phyloP scores from a whole-genome alignment of 2,797 vertebrate genomes.

The Myiotriccus ornatus region DNA sequence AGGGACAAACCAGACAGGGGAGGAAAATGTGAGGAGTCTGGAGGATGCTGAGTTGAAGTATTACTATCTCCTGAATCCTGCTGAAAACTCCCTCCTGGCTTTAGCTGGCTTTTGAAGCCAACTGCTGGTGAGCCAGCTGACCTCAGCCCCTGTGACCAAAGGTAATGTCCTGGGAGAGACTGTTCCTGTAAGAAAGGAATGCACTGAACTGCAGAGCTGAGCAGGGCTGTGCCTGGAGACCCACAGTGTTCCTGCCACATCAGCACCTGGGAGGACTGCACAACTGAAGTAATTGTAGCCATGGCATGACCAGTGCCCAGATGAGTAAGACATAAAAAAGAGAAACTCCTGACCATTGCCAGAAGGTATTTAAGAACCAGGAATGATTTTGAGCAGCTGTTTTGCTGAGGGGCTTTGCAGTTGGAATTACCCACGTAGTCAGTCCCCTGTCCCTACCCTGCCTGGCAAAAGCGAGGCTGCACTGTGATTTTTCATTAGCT shows the following conservation, averaged over 20 bases:
- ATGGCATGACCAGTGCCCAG: accelerated
- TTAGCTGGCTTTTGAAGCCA: background rate
- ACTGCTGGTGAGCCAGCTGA: background rate
- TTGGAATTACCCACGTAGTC: accelerated
- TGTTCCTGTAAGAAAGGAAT: background rate
- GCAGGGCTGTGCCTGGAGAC: background rate
- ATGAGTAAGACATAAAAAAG: background rate
- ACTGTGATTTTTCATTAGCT: slow-evolving; percentile 23
- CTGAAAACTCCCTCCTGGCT: background rate
- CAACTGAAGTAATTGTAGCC: background rate
- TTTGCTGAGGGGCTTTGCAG: background rate
- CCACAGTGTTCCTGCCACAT: background rate
- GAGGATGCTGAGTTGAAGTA: background rate
- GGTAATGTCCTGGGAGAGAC: background rate
- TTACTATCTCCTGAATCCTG: background rate
- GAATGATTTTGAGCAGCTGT: background rate
- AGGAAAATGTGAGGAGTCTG: background rate
- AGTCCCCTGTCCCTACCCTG: background rate
- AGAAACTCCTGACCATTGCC: background rate
- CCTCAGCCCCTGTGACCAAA: background rate
- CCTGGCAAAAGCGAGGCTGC: background rate
- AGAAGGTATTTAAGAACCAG: background rate
- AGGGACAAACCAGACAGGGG: background rate
- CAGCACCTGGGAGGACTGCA: background rate
- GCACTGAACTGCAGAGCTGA: background rate